These are phyloP conservation scores for Pseudomyrmex cubaensis DNA, from an alignment of 1,140 invertebrate genomes.

Conservation along the genomic window DNA sequence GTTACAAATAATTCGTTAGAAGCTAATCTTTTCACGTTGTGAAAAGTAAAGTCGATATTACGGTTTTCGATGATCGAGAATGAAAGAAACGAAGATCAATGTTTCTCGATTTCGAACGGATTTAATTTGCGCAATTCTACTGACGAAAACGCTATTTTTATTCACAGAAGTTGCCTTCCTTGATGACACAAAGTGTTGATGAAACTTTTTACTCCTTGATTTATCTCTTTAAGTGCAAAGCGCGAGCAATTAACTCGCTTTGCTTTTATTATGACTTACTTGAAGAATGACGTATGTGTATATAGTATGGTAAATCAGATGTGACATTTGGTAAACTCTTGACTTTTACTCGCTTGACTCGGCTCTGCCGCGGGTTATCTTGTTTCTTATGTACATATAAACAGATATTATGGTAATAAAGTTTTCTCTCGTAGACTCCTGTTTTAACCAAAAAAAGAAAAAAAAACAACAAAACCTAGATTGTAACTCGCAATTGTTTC, in stretches of 20 bases:
- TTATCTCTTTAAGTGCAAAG: slow-evolving; percentile 48
- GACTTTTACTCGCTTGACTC: slow-evolving; percentile 75
- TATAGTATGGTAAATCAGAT: slow-evolving; percentile 72
- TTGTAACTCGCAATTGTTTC: background rate
- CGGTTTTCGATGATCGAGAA: slow-evolving; percentile 20
- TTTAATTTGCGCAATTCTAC: background rate
- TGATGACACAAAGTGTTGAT: slow-evolving; percentile 32
- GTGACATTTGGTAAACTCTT: slow-evolving; percentile 74
- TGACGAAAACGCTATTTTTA: slow-evolving; percentile 31
- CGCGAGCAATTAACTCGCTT: slow-evolving; percentile 55
- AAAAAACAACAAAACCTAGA: background rate
- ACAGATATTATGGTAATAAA: slow-evolving; percentile 78
- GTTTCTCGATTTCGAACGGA: background rate
- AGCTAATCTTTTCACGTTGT: slow-evolving; percentile 8
- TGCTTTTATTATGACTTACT: slow-evolving; percentile 67
- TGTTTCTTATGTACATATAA: slow-evolving; percentile 77
- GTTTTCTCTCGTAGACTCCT: slow-evolving; percentile 60
- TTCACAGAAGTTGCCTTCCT: slow-evolving; percentile 41
- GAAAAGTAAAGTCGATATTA: too few relatives aligned
- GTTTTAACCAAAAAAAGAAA: slow-evolving; percentile 54
- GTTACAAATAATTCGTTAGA: slow-evolving; percentile 36
- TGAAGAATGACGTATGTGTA: slow-evolving; percentile 54
- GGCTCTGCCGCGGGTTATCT: slow-evolving; percentile 67
- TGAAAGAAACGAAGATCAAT: slow-evolving; percentile 17
- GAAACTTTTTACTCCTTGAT: slow-evolving; percentile 32